These are phyloP conservation scores for Rhagonycha fulva DNA, from an alignment of 2,888 invertebrate species.

Conservation along the genomic window DNA sequence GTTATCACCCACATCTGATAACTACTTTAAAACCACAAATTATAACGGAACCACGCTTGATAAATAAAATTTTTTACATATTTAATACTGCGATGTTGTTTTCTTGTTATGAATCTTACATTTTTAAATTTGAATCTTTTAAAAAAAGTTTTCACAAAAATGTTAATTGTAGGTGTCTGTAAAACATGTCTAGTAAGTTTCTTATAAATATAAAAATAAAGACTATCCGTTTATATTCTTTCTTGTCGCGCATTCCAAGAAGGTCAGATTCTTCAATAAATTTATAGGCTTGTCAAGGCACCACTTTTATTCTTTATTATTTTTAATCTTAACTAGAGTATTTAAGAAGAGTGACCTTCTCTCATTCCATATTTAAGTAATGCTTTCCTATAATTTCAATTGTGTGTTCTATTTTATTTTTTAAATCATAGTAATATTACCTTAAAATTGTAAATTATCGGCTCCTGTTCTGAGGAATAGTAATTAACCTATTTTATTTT, in stretches of 20 bases:
- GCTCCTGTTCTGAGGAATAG: too few relatives aligned
- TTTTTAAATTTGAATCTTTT: background rate
- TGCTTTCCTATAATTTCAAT: background rate
- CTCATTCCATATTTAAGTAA: background rate
- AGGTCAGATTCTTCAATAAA: conserved; percentile 13
- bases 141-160: background rate
- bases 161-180: background rate
- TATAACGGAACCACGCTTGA: background rate
- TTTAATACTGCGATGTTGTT: background rate
- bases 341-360: background rate
- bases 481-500: too few relatives aligned
- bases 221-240: conserved; percentile 3
- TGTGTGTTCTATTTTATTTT: too few relatives aligned
- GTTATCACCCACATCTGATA: background rate
- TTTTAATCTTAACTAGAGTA: conserved; percentile 12
- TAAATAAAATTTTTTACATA: background rate
- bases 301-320: conserved; percentile 7
- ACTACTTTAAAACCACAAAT: background rate
- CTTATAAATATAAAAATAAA: conserved; percentile 5
- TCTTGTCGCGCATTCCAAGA: conserved; percentile 12
- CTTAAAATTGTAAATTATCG: too few relatives aligned
- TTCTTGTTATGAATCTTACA: background rate
- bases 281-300: conserved; percentile 12
- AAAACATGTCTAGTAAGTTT: background rate
- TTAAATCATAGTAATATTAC: too few relatives aligned